Base-by-base conservation (phyloP, 2,888 invertebrate genomes). In the Sylvicola cinctus region DNA sequence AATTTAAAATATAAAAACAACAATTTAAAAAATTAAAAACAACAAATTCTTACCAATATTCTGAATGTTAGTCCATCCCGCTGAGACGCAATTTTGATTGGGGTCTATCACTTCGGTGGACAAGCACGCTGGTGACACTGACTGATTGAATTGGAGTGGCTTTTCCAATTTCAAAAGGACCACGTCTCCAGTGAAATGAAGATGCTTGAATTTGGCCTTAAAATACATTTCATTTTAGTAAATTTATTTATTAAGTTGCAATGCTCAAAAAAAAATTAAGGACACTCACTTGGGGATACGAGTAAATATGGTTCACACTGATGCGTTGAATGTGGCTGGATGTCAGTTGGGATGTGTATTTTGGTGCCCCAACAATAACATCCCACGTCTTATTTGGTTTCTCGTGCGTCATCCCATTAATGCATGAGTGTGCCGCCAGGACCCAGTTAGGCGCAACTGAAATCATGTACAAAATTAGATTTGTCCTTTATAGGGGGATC, bases 111-210 rank as follows among this genome's bases (percentile, higher is more conserved):
- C 49, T 37, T 52, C 46, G 10, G 53, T 48, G 1, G 69, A 66
- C 25, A 72, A 49, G 45, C 72, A 73, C 38, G 67, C 60, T 6
- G 70, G 63, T 37, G 63, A 65, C 10, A 69, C 59, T 42, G 64
- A 63, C 38, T 59, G 52, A 3, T 59, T 61, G 33, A 70, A 60
- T 4, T 48, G 49, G 29, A 71, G 47, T 12, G 69, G 65, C 36
- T 56, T 51, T 15, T 45, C 48, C 12, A 72, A 52, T 46, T 66
- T 60, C 14, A 71, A 51, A 27, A 72, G 51, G 15, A 65, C 67
- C 20, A 68, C 55, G 44, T 74, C 70, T 40, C 68, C 65, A 39
- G 60, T 56, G 44, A 63, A 68, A 38, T 66, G 54, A 40, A 68
- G 63, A 44, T 65, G 64, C 38, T 61, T 61, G 47, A 63, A 68